Evolutionary conservation across 1,140 invertebrate species (phyloP).

Genomic region (Tenebrio molitor): DNA sequence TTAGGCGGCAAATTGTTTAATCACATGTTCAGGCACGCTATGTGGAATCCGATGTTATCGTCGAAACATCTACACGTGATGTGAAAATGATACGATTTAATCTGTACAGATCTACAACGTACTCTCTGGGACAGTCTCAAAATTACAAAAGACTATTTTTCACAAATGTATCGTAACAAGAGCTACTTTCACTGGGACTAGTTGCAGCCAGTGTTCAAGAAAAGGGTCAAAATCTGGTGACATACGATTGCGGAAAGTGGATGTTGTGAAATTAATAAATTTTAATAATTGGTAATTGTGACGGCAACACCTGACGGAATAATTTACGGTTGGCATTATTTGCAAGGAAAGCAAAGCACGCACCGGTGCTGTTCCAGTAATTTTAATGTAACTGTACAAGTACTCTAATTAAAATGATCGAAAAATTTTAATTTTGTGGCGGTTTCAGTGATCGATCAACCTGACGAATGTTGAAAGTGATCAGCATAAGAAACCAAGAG

Average conservation of each 20-base stretch:
- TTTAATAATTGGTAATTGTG: constrained; percentile 26
- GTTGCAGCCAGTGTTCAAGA: background rate
- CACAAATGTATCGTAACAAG: background rate
- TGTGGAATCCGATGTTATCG: background rate
- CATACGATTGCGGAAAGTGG: constrained; percentile 32
- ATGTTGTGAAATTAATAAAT: constrained; percentile 21
- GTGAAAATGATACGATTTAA: background rate
- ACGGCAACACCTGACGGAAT: background rate
- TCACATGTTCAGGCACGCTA: background rate
- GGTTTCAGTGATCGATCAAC: background rate
- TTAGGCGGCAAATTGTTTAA: background rate
- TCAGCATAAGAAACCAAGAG: background rate
- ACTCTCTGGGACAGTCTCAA: too few species aligned
- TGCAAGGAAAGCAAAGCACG: constrained; percentile 22
- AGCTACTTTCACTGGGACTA: constrained; percentile 9
- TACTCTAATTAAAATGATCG: too few species aligned
- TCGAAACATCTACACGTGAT: background rate
- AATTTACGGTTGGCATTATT: constrained; percentile 8
- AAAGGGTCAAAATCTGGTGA: constrained; percentile 28
- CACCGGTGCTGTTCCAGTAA: too few species aligned
- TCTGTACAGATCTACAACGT: background rate
- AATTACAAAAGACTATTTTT: too few species aligned
- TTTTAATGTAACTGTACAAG: too few species aligned
- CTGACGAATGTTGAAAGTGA: background rate
- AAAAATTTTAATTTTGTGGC: background rate